A percentile compares a stretch with the other conserved stretches of the same genome.
Evolutionary conservation across 2,888 invertebrate genomes (phyloP).

Genomic region (Pristionchus mayeri): DNA sequence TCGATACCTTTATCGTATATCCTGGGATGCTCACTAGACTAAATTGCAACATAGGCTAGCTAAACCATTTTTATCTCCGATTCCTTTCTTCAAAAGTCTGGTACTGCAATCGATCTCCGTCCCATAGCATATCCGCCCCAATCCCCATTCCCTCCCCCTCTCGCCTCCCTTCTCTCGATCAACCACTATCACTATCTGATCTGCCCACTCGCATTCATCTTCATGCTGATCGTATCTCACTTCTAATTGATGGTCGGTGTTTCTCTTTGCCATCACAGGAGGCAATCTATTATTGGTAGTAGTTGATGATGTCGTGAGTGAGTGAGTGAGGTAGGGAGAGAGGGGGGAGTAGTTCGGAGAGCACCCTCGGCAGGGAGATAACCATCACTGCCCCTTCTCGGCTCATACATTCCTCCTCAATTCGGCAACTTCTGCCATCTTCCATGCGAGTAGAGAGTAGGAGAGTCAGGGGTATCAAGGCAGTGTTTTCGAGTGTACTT

Average conservation of each 20-base stretch:
- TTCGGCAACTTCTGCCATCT: too few species aligned
- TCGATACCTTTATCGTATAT: too few species aligned
- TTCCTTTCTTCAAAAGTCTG: too few species aligned
- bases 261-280: slow-evolving; percentile 27
- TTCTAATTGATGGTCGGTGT: slow-evolving; percentile 32
- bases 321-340: neutral
- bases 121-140: neutral
- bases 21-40: too few species aligned
- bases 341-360: neutral
- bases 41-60: too few species aligned
- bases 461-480: neutral
- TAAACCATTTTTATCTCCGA: too few species aligned
- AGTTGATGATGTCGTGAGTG: neutral
- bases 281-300: neutral
- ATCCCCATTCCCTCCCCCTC: neutral
- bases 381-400: neutral
- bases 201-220: neutral
- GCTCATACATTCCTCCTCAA: too few species aligned
- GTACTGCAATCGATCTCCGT: too few species aligned
- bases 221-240: slow-evolving; percentile 27
- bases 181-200: slow-evolving; percentile 1
- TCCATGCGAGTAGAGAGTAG: neutral
- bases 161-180: neutral
- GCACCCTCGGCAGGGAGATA: neutral
- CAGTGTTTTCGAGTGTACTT: slow-evolving; percentile 44